Evolutionary conservation across 2,113 vertebrate species (phyloP).

Genomic region (Ceratotherium simum): DNA sequence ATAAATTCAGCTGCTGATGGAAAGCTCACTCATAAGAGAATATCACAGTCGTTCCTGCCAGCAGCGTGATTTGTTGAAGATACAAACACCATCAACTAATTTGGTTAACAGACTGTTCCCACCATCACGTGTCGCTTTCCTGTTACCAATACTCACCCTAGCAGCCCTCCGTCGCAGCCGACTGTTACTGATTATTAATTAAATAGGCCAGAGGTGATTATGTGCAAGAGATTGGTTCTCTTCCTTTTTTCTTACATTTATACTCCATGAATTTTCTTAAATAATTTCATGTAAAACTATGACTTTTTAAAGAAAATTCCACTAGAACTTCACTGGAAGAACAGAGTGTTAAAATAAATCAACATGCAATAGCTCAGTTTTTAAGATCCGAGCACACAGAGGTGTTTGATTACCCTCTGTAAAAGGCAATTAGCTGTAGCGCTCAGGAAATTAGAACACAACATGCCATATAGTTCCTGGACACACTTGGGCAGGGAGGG

Average conservation of each 20-base stretch:
- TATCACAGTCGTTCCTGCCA: neutral
- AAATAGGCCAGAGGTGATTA: neutral
- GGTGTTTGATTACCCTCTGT: neutral
- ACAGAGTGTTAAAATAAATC: slow-evolving; percentile 22
- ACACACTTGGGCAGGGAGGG: neutral
- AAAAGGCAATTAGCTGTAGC: slow-evolving; percentile 8
- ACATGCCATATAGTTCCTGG: neutral
- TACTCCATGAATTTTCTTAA: neutral
- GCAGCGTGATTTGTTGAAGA: neutral
- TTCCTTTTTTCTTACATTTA: slow-evolving; percentile 10
- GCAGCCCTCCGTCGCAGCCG: neutral
- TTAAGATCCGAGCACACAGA: neutral
- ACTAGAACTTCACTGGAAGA: neutral
- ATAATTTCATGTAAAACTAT: neutral
- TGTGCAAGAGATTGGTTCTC: neutral
- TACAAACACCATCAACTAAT: neutral
- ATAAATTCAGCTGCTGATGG: neutral
- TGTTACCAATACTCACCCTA: neutral
- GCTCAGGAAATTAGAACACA: slow-evolving; percentile 43
- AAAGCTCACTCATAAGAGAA: neutral
- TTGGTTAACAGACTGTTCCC: neutral
- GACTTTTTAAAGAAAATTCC: slow-evolving; percentile 3
- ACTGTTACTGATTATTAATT: slow-evolving; percentile 10
- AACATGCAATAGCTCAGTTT: neutral
- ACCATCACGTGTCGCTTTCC: rapidly evolving